These are phyloP conservation scores for Tipula helvola DNA, from an alignment of 2,888 invertebrate species.

Conservation along the genomic window DNA sequence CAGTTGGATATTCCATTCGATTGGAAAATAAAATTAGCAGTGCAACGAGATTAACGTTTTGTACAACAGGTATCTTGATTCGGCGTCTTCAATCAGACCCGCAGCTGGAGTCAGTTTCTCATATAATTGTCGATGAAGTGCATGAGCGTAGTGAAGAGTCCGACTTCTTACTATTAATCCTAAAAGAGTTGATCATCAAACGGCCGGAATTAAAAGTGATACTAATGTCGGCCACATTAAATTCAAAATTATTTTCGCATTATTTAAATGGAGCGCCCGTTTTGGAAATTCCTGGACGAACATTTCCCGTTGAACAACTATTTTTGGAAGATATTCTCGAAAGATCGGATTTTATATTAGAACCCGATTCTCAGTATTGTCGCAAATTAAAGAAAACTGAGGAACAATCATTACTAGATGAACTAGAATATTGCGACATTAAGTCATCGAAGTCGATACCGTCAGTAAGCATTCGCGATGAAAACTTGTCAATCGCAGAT, in stretches of 20 bases:
- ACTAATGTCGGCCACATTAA: constrained; percentile 89
- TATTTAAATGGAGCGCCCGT: constrained; percentile 74
- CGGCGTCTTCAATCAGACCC: constrained; percentile 72
- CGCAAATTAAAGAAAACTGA: constrained; percentile 48
- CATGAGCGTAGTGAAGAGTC: constrained; percentile 86
- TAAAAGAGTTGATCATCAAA: constrained; percentile 60
- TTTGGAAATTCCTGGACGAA: constrained; percentile 69
- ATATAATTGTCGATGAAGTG: constrained; percentile 81
- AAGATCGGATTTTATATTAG: constrained; percentile 43
- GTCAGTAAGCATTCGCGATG: constrained; percentile 53
- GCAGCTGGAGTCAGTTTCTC: constrained; percentile 61
- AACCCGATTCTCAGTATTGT: constrained; percentile 44
- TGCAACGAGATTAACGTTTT: constrained; percentile 75
- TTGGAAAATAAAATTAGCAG: constrained; percentile 65
- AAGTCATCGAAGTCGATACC: constrained; percentile 42
- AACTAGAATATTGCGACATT: constrained; percentile 51
- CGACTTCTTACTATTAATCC: constrained; percentile 74
- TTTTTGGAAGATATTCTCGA: constrained; percentile 75
- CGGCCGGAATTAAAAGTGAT: constrained; percentile 69
- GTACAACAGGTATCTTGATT: constrained; percentile 84
- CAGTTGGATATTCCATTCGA: constrained; percentile 57
- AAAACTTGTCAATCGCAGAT: constrained; percentile 54
- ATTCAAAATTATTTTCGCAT: constrained; percentile 67
- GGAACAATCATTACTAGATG: constrained; percentile 45
- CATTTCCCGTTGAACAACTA: constrained; percentile 69